Evolutionary conservation across 2,113 vertebrate genomes (phyloP).

Genomic region (Sturnus vulgaris): DNA sequence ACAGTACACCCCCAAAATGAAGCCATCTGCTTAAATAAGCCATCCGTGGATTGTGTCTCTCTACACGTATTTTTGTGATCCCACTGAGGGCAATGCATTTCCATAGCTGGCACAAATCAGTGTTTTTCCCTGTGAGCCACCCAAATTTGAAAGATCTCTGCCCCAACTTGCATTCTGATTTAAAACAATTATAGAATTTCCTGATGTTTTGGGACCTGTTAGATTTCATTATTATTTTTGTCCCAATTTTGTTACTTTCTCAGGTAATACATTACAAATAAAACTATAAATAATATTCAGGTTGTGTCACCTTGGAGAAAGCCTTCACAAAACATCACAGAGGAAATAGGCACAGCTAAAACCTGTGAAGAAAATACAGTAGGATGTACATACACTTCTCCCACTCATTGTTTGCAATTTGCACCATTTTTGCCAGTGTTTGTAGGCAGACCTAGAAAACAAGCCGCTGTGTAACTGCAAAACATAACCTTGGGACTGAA

Average conservation of each 20-base stretch:
- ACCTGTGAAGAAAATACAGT: slow-evolving; percentile 45
- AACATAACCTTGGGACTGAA: background rate
- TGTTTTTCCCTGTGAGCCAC: background rate
- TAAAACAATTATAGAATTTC: background rate
- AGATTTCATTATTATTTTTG: background rate
- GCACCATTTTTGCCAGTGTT: background rate
- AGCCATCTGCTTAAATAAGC: slow-evolving; percentile 36
- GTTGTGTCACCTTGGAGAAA: slow-evolving; percentile 3
- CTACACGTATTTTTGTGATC: background rate
- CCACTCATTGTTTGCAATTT: slow-evolving; percentile 22
- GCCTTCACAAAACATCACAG: background rate
- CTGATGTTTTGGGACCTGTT: background rate
- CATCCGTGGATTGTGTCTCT: background rate
- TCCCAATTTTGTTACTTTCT: slow-evolving; percentile 37
- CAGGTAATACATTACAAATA: background rate
- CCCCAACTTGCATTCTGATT: background rate
- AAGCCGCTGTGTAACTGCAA: background rate
- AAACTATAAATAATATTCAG: background rate
- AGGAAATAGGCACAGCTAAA: slow-evolving; percentile 10
- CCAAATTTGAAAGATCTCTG: background rate
- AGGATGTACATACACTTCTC: slow-evolving; percentile 26
- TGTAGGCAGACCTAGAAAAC: slow-evolving; percentile 10
- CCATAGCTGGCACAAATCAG: background rate
- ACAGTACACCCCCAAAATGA: slow-evolving; percentile 19
- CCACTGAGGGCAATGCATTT: background rate